Base-by-base conservation (phyloP, 1,140 invertebrate species). In the Drosophila ercepeae region DNA sequence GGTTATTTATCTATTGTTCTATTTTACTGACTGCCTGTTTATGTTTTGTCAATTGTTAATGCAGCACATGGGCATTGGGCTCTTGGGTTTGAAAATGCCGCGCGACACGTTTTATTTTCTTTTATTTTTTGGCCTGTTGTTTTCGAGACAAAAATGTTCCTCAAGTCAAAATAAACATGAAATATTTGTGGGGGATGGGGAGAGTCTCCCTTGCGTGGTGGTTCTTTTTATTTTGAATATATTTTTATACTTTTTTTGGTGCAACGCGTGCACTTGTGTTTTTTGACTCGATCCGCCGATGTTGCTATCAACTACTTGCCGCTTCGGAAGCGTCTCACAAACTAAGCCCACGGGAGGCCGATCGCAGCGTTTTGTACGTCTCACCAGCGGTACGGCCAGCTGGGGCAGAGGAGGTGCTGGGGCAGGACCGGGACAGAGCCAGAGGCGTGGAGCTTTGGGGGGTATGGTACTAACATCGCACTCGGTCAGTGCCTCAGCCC, bases 331-430 rank as follows among this genome's bases (percentile, higher is more conserved):
- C 82, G 82, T 88, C 82, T 88, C 82, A 82, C 82, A 88, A 77
- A 86, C 82, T 86, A 86, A 86, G 82, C 82, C 82, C 82, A 88
- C 64, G 82, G 77, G 77, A 74, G 82, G 68, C 79, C 82, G 82
- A 88, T 86, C 82, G 82, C 82, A 57, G 16, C 54, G 70, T 86
- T 88, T 86, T 86, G 82, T 86, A 88, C 64, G 29, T 52, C 44
- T 39, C 16, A 50, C 36, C 44, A 39, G 48, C 34, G 2, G 36
- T 16, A 34, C 32, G 32, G n/a, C 36, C 32, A 11, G n/a, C 36
- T 4, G 25, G 7, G 46, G 11, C 25, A 3, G 39, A 16, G 19
- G 29, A 2, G 34, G 36, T 4, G 13, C 4, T 14, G 36, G 36
- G 34, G n/a, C 1, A 5, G 34, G 36, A 5, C 36, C 36, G 36